Conservation (phyloP, 2,113 vertebrate species). For the Notothenia rossii region DNA sequence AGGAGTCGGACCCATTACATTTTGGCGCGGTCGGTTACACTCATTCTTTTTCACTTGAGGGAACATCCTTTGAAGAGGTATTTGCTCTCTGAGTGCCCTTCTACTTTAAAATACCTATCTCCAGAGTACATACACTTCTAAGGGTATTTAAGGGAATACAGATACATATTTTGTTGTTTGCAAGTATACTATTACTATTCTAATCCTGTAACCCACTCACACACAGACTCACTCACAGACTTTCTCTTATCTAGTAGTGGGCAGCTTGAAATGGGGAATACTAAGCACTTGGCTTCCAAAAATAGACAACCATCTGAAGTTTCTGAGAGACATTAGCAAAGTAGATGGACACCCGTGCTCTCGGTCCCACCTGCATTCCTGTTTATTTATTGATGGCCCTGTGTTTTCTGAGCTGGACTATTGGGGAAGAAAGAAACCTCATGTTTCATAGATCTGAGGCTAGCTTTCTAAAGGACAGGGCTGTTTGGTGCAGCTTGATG, state of each 20-base stretch:
- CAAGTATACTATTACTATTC: conserved; percentile 3
- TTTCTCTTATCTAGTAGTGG: conserved; percentile 42
- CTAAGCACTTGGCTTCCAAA: conserved; percentile 58
- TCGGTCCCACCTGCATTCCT: conserved; percentile 58
- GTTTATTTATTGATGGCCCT: conserved; percentile 77
- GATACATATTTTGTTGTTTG: background rate
- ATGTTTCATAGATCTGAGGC: conserved; percentile 46
- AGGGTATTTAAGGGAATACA: background rate
- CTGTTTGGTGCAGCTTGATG: conserved; percentile 31
- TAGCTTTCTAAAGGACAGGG: conserved; percentile 22
- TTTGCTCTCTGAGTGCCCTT: too few species aligned
- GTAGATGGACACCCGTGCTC: conserved; percentile 58
- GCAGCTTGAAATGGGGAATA: conserved; percentile 54
- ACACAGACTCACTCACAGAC: conserved; percentile 38
- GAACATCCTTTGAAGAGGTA: too few species aligned
- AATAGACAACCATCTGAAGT: conserved; percentile 63
- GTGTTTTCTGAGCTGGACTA: conserved; percentile 60
- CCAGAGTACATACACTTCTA: background rate
- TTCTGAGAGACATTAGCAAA: conserved; percentile 46
- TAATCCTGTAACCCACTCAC: conserved; percentile 13
- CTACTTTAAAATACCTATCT: background rate
- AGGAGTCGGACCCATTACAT: too few species aligned
- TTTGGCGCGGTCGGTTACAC: too few species aligned
- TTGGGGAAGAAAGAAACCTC: conserved; percentile 21
- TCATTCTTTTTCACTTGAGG: too few species aligned